These are phyloP conservation scores for Mobula hypostoma DNA, from an alignment of 2,113 vertebrate genomes.

Conservation along the genomic window DNA sequence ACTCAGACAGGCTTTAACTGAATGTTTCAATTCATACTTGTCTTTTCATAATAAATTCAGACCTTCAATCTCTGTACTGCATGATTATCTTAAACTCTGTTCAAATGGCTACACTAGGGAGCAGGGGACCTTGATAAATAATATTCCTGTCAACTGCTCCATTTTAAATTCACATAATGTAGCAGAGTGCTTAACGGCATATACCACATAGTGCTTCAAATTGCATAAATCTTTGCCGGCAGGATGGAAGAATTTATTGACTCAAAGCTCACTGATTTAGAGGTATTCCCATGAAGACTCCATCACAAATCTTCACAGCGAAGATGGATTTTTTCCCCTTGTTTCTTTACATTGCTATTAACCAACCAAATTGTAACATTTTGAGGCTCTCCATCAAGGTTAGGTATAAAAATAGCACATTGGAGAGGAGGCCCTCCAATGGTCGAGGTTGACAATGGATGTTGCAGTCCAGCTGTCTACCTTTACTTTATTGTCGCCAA, in stretches of 20 bases:
- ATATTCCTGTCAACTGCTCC: slow-evolving; percentile 26
- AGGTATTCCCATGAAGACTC: background rate
- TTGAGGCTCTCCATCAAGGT: background rate
- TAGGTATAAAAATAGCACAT: background rate
- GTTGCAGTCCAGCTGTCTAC: no score
- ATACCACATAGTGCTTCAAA: slow-evolving; percentile 11
- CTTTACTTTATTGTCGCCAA: no score
- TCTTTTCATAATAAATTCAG: slow-evolving; percentile 30
- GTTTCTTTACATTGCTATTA: background rate
- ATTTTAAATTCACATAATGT: slow-evolving; percentile 34
- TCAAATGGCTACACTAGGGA: slow-evolving; percentile 32
- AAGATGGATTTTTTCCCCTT: background rate
- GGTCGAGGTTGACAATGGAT: no score
- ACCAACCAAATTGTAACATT: background rate
- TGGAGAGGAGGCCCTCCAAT: no score
- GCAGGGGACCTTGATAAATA: slow-evolving; percentile 27
- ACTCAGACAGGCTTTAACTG: slow-evolving; percentile 7
- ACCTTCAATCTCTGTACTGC: slow-evolving; percentile 15
- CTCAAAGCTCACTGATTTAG: background rate
- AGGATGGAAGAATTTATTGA: slow-evolving; percentile 8
- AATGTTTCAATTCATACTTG: slow-evolving; percentile 12
- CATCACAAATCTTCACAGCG: background rate
- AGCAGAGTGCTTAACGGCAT: slow-evolving; percentile 10
- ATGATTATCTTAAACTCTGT: slow-evolving; percentile 34
- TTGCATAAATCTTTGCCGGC: background rate